A percentile compares a stretch with the other conserved stretches of the same genome.
These are phyloP conservation scores for Bursaphelenchus okinawaensis DNA, from an alignment of 2,888 invertebrate genomes.

Conservation along the genomic window DNA sequence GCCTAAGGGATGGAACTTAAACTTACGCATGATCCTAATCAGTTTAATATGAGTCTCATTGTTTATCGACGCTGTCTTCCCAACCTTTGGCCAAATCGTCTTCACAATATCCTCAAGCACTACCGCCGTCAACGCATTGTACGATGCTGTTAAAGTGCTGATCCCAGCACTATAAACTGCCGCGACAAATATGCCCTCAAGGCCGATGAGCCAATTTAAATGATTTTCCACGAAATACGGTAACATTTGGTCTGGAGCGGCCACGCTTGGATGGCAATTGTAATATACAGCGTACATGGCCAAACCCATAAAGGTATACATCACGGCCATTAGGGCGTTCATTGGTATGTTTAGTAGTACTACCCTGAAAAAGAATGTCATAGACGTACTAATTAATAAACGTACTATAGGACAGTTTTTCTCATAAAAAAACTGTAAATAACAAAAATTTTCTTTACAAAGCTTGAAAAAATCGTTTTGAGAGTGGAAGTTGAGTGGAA, in stretches of 20 bases:
- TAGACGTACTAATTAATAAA: no score
- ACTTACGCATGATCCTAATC: slow-evolving; percentile 33
- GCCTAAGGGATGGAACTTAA: no score
- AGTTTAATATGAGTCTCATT: slow-evolving; percentile 15
- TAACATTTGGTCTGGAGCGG: slow-evolving; percentile 21
- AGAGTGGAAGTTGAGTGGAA: no score
- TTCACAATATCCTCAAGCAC: slow-evolving; percentile 43
- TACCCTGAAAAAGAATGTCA: slow-evolving; percentile 30
- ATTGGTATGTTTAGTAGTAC: slow-evolving; percentile 48
- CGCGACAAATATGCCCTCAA: slow-evolving; percentile 39
- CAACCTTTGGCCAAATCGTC: slow-evolving; percentile 2
- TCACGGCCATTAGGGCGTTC: slow-evolving; percentile 38
- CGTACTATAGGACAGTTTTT: no score
- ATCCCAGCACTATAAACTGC: slow-evolving; percentile 33
- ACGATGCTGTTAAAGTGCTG: slow-evolving; percentile 44
- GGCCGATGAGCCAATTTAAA: slow-evolving; percentile 34
- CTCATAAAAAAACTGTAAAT: no score
- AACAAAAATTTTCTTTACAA: no score
- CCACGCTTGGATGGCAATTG: slow-evolving; percentile 41
- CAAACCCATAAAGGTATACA: slow-evolving; percentile 41
- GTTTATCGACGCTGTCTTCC: slow-evolving; percentile 17
- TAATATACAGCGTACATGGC: slow-evolving; percentile 44
- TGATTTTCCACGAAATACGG: slow-evolving; percentile 43
- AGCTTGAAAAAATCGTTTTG: no score
- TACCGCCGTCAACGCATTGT: slow-evolving; percentile 44